Evolutionary conservation across 2,113 vertebrate species (phyloP).

Genomic region (Microtus ochrogaster): DNA sequence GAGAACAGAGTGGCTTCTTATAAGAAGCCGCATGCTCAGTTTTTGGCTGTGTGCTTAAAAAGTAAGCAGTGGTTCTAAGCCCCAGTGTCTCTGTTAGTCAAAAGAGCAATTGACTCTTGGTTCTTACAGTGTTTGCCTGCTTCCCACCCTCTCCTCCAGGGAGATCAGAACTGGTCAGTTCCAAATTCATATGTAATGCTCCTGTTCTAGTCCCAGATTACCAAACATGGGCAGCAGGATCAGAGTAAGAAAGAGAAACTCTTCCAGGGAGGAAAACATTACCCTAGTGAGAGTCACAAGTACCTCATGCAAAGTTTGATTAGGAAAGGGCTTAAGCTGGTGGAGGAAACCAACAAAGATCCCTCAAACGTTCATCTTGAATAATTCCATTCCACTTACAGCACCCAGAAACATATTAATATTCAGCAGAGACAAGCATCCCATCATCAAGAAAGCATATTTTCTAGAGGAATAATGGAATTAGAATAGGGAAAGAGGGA

Average conservation of each 20-base stretch:
- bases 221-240: not conserved
- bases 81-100: not conserved
- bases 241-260: not conserved
- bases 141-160: not conserved
- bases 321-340: conserved; percentile 47
- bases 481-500: not conserved
- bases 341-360: not conserved
- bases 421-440: not conserved
- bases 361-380: not conserved
- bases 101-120: not conserved
- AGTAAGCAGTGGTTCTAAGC: not conserved
- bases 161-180: conserved; percentile 45
- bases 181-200: conserved; percentile 61
- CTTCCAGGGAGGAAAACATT: conserved; percentile 44
- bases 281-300: conserved; percentile 30
- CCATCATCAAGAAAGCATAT: not conserved
- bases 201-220: conserved; percentile 62
- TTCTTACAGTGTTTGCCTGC: not conserved
- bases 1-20: not conserved
- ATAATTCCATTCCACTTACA: conserved; percentile 15
- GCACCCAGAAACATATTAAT: conserved; percentile 17
- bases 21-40: not conserved
- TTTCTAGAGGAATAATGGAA: conserved; percentile 14
- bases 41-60: not conserved
- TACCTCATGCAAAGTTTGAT: conserved; percentile 60